Conservation (phyloP, 2,888 invertebrate genomes). For the Gastracanthus pulcherrimus region DNA sequence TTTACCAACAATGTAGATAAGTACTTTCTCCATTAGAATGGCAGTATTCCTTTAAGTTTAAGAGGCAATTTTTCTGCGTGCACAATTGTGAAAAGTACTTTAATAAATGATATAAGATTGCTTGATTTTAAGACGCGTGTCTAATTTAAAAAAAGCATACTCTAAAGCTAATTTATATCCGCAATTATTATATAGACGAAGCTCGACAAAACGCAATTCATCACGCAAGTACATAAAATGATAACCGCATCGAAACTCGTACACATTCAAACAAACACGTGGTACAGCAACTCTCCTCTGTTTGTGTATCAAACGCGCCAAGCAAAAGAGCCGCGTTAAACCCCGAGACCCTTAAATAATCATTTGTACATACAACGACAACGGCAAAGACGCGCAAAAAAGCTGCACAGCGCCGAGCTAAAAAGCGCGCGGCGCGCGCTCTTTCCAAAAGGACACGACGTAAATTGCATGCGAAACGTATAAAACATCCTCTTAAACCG, state of each 20-base stretch:
- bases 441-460: slow-evolving; percentile 24
- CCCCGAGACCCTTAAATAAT: slow-evolving; percentile 44
- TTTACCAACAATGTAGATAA: no score
- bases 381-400: not conserved
- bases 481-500: slow-evolving; percentile 45
- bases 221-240: not conserved
- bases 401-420: not conserved
- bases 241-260: not conserved
- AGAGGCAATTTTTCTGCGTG: no score
- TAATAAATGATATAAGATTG: no score
- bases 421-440: not conserved
- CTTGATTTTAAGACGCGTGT: no score
- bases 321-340: not conserved
- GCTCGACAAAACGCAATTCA: not conserved
- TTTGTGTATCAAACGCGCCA: slow-evolving; percentile 22
- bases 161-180: not conserved
- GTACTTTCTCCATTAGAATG: no score
- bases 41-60: no score
- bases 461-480: slow-evolving; percentile 54
- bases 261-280: not conserved
- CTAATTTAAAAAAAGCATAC: no score
- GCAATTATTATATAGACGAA: not conserved
- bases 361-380: slow-evolving; percentile 34
- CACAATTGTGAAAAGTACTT: no score
- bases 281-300: not conserved